Percentiles rank a stretch among this genome's conserved stretches.
These are phyloP conservation scores for Cylloceria caligata DNA, from an alignment of 2,888 invertebrate genomes.

Conservation along the genomic window DNA sequence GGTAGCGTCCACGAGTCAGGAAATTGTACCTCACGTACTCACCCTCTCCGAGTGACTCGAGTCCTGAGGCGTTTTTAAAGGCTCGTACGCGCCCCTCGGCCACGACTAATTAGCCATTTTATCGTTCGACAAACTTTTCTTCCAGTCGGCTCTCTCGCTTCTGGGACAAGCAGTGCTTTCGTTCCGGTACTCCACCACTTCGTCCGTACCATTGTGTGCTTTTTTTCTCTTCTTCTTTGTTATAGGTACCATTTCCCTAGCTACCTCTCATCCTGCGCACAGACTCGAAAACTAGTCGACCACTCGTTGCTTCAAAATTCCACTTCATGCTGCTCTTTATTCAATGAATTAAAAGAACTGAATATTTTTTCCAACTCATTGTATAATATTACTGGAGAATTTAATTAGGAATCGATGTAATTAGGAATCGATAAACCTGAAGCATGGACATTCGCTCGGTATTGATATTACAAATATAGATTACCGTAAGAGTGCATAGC, in stretches of 20 bases:
- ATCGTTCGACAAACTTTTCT: conserved; percentile 62
- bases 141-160: conserved; percentile 22
- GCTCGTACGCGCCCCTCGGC: conserved; percentile 34
- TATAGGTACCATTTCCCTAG: conserved; percentile 10
- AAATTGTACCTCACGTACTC: conserved; percentile 60
- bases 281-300: conserved; percentile 27
- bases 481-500: no score
- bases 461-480: background rate
- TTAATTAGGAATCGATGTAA: background rate
- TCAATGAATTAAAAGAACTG: background rate
- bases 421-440: background rate
- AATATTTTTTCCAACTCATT: background rate
- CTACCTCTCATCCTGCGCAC: conserved; percentile 23
- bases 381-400: background rate
- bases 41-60: conserved; percentile 27
- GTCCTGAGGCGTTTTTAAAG: conserved; percentile 41
- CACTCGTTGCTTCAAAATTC: conserved; percentile 43
- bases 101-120: conserved; percentile 66
- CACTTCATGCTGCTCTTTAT: background rate
- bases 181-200: conserved; percentile 18
- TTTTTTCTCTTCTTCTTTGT: background rate
- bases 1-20: conserved; percentile 59
- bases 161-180: conserved; percentile 20
- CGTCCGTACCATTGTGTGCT: background rate
- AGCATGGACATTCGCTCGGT: no score